Evolutionary conservation across 2,113 vertebrate species (phyloP).

Genomic region (Hoplias malabaricus): DNA sequence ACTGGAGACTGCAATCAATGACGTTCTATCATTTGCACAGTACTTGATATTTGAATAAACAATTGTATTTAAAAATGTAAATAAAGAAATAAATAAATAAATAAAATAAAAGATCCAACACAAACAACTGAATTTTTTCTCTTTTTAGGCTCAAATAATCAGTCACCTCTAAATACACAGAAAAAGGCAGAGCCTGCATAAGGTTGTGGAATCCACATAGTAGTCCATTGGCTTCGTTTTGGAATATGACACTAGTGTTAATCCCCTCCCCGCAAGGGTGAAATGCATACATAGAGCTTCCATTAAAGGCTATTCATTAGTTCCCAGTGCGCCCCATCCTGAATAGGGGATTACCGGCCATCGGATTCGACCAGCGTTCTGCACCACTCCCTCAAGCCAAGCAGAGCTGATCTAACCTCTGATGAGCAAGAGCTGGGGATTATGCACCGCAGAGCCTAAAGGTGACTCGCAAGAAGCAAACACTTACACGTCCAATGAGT

Average conservation of each 20-base stretch:
- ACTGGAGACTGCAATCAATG: too few species aligned
- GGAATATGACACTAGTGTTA: constrained; percentile 45
- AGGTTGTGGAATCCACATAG: background rate
- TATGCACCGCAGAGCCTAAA: constrained; percentile 5
- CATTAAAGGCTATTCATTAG: constrained; percentile 42
- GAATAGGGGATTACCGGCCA: constrained; percentile 79
- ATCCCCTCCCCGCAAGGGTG: constrained; percentile 39
- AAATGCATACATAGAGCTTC: constrained; percentile 35
- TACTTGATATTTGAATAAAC: too few species aligned
- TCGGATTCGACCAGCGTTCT: constrained; percentile 75
- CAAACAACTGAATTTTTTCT: background rate
- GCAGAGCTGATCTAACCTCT: constrained; percentile 69
- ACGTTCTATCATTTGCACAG: too few species aligned
- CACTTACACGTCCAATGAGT: constrained; percentile 22
- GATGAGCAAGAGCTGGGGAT: constrained; percentile 20
- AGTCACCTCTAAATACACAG: too few species aligned
- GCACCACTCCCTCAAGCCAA: constrained; percentile 73
- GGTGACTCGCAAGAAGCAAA: constrained; percentile 22
- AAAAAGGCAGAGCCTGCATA: background rate
- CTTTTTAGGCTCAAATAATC: too few species aligned
- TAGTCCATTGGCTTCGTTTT: constrained; percentile 14
- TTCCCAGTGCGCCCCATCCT: constrained; percentile 74
- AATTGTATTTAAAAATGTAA: too few species aligned
- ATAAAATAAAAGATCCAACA: background rate
- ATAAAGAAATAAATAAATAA: constrained; percentile 14